These are phyloP conservation scores for Trididemnum nubilum DNA, from an alignment of 23 tunicate genomes.

Conservation along the genomic window DNA sequence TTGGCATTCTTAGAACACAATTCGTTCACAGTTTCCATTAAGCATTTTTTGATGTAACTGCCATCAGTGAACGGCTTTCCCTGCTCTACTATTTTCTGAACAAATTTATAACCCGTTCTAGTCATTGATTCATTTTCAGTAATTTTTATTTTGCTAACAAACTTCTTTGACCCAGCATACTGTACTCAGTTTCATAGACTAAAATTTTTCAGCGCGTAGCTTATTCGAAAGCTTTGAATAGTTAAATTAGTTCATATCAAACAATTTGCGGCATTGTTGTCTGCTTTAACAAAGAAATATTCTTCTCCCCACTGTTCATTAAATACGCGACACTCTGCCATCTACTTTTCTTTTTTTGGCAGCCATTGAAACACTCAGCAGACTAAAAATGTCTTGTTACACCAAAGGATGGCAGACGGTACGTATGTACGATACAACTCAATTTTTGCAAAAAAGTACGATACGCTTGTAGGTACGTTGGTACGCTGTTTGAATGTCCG, in stretches of 20 bases:
- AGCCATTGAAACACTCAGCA: no score
- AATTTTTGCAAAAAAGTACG: no score
- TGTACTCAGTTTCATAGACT: conserved; percentile 23
- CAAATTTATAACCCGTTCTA: conserved; percentile 48
- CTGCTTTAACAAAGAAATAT: no score
- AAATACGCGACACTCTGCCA: no score
- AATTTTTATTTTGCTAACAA: neutral
- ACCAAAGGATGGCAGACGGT: no score
- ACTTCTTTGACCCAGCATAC: conserved; percentile 19
- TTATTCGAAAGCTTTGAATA: conserved; percentile 18
- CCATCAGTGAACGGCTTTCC: conserved; percentile 60
- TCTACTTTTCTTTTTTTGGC: no score
- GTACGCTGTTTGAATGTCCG: no score
- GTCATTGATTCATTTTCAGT: conserved; percentile 46
- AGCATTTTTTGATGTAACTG: conserved; percentile 41
- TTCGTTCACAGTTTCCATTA: conserved; percentile 39
- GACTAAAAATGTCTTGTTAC: no score
- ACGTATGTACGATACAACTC: no score
- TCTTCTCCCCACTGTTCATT: no score
- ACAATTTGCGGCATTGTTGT: no score
- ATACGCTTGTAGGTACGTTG: no score
- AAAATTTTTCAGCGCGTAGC: conserved; percentile 20
- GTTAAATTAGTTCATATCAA: neutral
- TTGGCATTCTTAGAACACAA: conserved; percentile 39
- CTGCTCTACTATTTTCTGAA: conserved; percentile 35